A percentile compares a stretch with the other conserved stretches of the same genome.
Conservation (phyloP, 2,113 vertebrate species). For the Notechis scutatus region DNA sequence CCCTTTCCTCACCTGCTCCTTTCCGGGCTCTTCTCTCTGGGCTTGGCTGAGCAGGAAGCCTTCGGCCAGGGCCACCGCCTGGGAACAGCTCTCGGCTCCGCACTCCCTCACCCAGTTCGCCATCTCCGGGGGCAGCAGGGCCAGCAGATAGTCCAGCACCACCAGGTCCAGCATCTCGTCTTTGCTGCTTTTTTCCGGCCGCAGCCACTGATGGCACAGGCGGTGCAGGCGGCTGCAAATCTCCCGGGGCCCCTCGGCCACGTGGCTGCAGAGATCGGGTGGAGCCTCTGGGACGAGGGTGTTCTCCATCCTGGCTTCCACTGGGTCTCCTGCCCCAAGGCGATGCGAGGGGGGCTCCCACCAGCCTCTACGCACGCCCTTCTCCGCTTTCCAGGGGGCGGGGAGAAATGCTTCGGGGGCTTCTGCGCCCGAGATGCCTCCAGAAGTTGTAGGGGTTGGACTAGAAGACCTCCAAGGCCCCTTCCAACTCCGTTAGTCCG, state of each 20-base stretch:
- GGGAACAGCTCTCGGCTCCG: not conserved
- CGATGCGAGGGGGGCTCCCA: not conserved
- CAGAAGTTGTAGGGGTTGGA: too few relatives aligned
- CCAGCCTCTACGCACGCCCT: not conserved
- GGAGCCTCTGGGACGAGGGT: fast-evolving
- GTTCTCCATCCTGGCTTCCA: not conserved
- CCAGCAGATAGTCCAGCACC: not conserved
- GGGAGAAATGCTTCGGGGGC: not conserved
- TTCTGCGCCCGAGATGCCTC: not conserved
- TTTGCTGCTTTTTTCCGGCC: not conserved
- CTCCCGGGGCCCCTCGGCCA: not conserved
- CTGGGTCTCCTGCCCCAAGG: not conserved
- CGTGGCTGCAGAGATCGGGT: not conserved
- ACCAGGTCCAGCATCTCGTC: not conserved
- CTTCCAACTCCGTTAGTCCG: too few relatives aligned
- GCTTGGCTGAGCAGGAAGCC: not conserved
- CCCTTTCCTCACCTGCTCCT: not conserved
- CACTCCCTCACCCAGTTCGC: not conserved
- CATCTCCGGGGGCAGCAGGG: not conserved
- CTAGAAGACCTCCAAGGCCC: too few relatives aligned
- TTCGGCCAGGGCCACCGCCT: not conserved
- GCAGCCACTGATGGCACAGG: not conserved
- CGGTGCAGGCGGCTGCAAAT: not conserved
- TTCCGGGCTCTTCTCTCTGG: not conserved
- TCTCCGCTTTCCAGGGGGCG: not conserved